Percentiles rank a stretch among this genome's conserved stretches.
Conservation (phyloP, 92 coral and sea anemone species). For the Porites evermanni region DNA sequence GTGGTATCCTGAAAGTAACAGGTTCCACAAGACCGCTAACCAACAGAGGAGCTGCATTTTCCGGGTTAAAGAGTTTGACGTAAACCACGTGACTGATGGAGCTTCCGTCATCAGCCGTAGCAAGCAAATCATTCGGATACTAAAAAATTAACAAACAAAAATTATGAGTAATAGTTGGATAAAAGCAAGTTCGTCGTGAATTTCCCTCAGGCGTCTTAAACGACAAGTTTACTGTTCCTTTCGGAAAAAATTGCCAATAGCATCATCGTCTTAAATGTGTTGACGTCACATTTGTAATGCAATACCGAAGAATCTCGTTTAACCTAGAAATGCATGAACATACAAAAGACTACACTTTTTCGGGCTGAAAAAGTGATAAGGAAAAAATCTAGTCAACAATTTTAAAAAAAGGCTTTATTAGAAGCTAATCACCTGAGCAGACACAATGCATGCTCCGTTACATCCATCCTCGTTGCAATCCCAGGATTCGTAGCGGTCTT, state of each 20-base stretch:
- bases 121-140: constrained; percentile 76
- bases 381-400: too few species aligned
- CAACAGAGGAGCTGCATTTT: constrained; percentile 67
- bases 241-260: too few species aligned
- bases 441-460: constrained; percentile 91
- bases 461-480: constrained; percentile 79
- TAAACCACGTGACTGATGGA: constrained; percentile 82
- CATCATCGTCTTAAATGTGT: too few species aligned
- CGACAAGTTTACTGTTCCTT: too few species aligned
- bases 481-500: constrained; percentile 79
- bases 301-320: too few species aligned
- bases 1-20: constrained; percentile 60
- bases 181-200: too few species aligned
- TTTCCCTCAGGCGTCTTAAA: too few species aligned
- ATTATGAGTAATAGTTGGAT: too few species aligned
- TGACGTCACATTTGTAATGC: too few species aligned
- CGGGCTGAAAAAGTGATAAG: too few species aligned
- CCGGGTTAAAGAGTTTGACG: constrained; percentile 86
- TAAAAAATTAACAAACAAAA: neutral
- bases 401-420: neutral
- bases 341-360: too few species aligned
- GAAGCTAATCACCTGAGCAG: constrained; percentile 77
- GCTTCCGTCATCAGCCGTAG: constrained; percentile 48
- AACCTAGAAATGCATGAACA: too few species aligned
- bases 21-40: constrained; percentile 58